Percentiles rank a stretch among this genome's conserved stretches.
Evolutionary conservation across 2,888 invertebrate genomes (phyloP).

Genomic region (Himalopsyche japonica): DNA sequence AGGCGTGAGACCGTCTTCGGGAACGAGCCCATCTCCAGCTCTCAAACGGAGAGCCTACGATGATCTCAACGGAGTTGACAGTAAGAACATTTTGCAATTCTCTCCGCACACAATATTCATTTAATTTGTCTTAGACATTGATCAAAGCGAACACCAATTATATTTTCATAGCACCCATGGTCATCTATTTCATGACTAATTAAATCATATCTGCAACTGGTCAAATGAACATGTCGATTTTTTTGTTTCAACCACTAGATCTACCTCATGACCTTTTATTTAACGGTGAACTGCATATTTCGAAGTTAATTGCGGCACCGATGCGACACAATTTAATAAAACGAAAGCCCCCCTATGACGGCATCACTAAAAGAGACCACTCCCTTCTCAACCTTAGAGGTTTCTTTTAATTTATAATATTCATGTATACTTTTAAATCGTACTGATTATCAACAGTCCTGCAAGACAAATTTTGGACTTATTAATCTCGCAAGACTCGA

Average conservation of each 20-base stretch:
- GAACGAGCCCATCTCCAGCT: conserved; percentile 45
- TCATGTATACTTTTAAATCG: background rate
- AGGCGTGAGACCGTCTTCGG: conserved; percentile 59
- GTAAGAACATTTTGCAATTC: conserved; percentile 59
- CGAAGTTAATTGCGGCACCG: background rate
- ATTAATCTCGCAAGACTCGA: too few relatives aligned
- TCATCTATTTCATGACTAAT: background rate
- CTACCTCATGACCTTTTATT: background rate
- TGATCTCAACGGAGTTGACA: conserved; percentile 86
- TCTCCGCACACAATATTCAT: background rate
- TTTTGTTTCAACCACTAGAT: background rate
- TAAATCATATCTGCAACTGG: background rate
- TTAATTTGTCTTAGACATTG: background rate
- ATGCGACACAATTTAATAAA: background rate
- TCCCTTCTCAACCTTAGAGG: background rate
- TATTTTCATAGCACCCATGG: background rate
- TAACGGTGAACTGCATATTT: background rate
- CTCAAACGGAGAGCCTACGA: conserved; percentile 87
- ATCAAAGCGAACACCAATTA: background rate
- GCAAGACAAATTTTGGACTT: too few relatives aligned
- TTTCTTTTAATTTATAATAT: background rate
- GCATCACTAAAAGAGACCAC: background rate
- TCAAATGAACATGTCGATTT: background rate
- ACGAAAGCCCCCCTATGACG: background rate
- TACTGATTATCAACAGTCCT: background rate